Evolutionary conservation across 1,140 invertebrate species (phyloP), one percentile per base, ranked within the genome.

Genomic region (Rhopalosiphum maidis): DNA sequence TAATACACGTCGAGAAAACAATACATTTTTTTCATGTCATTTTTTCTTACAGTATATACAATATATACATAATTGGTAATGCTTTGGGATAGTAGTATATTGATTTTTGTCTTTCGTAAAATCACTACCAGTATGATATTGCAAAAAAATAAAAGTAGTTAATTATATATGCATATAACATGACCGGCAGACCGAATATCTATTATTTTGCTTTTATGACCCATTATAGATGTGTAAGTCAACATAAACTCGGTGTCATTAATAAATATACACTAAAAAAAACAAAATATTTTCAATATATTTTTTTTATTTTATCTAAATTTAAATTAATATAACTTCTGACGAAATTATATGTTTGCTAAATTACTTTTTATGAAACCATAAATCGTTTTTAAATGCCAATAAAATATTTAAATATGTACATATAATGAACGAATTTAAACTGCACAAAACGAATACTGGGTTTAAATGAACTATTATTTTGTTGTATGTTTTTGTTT

Each of bases 161-260:
- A n/a, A 77, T 77, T 77, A 21, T 83, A 41, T 41, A 83, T 41
- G 37, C 37, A 25, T 9, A 85, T 85, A 85, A 87, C 86, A 30
- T 87, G 86, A 48, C 86, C 48, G 30, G 86, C 86, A 87, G 86
- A 87, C 30, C 46, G 35, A 87, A 37, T 48, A 87, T 87, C 43
- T 30, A 87, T 87, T 87, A 48, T 87, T 48, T 48, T 1, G n/a
- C 30, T 87, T 87, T 87, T 48, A 87, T 87, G 46, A 35, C 43
- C 30, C 30, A 25, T 43, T 77, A 68, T 68, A 77, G 11, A n/a
- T 15, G 30, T 21, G 4, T 15, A 77, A 77, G n/a, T 77, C 30
- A 77, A 77, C n/a, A 77, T 77, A n/a, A 77, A 77, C 60, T 77
- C 60, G 30, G 18, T n/a, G 60, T 1, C 60, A 77, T 77, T 77